Base-by-base conservation (phyloP, 2,797 vertebrate genomes). In the Pseudochirops cupreus region DNA sequence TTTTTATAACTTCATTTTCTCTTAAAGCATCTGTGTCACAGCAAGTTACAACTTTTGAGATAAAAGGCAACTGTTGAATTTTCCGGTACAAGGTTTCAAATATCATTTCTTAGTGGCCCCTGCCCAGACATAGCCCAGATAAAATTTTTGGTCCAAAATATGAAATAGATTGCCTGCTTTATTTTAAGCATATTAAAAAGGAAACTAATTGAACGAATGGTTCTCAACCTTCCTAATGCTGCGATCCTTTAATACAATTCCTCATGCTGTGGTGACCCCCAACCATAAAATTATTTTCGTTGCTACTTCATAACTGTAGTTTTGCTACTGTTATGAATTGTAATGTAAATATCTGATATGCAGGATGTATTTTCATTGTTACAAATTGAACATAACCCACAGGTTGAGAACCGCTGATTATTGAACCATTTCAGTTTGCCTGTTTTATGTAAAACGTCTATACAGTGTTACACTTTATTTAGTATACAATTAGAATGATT, bases 381-480 rank as follows among this genome's bases (percentile, higher is more conserved):
- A 52, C 52, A 52, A 52, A 52, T 52, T 52, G 52, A 52, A 52
- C 5, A 52, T 52, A 52, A 4, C 52, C 52, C 52, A 52, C 52
- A 52, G 52, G 52, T 52, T 52, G 52, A 52, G 52, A 52, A 52
- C 52, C 52, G 52, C 5, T 52, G 52, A 52, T 52, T 52, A 99
- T 99, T 99, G 99, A 99, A 99, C 99, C 98, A 99, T 99, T 99
- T 99, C 99, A 99, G 99, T 99, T 99, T 99, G 96, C 99, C 99
- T 99, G 98, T 97, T 99, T 99, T 99, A 99, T 99, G 99, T 99
- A 99, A 99, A 99, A 99, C 98, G 98, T 99, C 99, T 99, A 99
- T 99, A 99, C 99, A 99, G 99, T 99, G 99, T 99, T 99, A 99
- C 99, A 99, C 99, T 99, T 99, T 98, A 99, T 99, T 99, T 99